These are phyloP conservation scores for Neopelma chrysocephalum DNA, from an alignment of 2,797 vertebrate genomes.

Conservation along the genomic window DNA sequence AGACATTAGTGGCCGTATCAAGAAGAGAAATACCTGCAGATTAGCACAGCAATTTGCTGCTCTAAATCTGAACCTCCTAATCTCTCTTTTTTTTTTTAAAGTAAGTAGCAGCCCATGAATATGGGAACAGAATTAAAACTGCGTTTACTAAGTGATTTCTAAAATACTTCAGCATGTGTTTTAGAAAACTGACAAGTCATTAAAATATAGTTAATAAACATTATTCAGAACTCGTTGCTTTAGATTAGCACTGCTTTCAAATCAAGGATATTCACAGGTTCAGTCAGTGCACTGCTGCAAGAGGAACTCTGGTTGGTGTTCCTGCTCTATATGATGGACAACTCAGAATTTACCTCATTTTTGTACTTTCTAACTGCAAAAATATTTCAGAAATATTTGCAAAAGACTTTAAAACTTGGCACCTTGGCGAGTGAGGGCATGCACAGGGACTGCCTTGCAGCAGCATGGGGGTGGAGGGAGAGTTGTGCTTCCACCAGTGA, in stretches of 20 bases:
- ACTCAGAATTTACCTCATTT: background rate
- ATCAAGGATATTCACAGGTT: slow-evolving; percentile 12
- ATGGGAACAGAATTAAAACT: slow-evolving; percentile 65
- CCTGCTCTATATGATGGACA: background rate
- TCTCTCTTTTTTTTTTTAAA: slow-evolving; percentile 47
- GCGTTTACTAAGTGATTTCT: slow-evolving; percentile 71
- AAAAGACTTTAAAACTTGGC: background rate
- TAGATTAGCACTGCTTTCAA: slow-evolving; percentile 57
- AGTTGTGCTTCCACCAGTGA: background rate
- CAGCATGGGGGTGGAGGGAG: background rate
- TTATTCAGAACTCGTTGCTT: slow-evolving; percentile 69
- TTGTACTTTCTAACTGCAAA: background rate
- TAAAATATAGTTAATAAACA: slow-evolving; percentile 75
- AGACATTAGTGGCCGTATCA: slow-evolving; percentile 54
- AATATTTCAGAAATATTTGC: background rate
- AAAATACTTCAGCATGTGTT: slow-evolving; percentile 71
- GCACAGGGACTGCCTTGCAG: too few species aligned
- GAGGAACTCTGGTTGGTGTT: background rate
- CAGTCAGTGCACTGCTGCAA: background rate
- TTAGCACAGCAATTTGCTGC: slow-evolving; percentile 73
- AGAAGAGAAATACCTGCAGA: slow-evolving; percentile 75
- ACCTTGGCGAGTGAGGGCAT: background rate
- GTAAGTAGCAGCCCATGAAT: slow-evolving; percentile 64
- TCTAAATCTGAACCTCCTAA: slow-evolving; percentile 68
- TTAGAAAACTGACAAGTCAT: slow-evolving; percentile 66